Conservation (phyloP, 1,140 invertebrate species). For the Proctacanthus coquilletti region DNA sequence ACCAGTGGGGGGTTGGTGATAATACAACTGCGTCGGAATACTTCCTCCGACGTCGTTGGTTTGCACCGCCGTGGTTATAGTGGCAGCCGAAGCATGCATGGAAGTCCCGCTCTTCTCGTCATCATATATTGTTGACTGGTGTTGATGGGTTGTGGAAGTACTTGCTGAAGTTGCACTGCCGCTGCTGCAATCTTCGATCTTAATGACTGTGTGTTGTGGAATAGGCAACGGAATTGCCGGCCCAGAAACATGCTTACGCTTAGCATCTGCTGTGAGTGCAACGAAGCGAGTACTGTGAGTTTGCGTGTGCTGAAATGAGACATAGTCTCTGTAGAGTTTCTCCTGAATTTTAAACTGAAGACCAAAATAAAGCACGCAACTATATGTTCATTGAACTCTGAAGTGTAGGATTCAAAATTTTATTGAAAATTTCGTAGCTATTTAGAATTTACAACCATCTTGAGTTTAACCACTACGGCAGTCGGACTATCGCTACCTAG, state of each 20-base stretch:
- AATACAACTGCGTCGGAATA: slow-evolving; percentile 35
- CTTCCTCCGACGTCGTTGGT: slow-evolving; percentile 13
- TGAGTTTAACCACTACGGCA: too few relatives aligned
- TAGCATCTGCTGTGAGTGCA: slow-evolving; percentile 37
- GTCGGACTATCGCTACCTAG: too few relatives aligned
- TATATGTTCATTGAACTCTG: too few relatives aligned
- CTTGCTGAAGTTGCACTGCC: slow-evolving; percentile 1
- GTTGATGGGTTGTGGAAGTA: neutral
- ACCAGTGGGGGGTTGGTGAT: slow-evolving; percentile 29
- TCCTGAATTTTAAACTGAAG: too few relatives aligned
- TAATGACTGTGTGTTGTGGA: slow-evolving; percentile 42
- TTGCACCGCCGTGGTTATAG: slow-evolving; percentile 6
- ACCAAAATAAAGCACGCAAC: too few relatives aligned
- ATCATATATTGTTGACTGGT: slow-evolving; percentile 2
- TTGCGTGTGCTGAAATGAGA: slow-evolving; percentile 41
- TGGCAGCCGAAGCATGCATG: slow-evolving; percentile 7
- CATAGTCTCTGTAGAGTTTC: too few relatives aligned
- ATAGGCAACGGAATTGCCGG: slow-evolving; percentile 31
- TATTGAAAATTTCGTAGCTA: too few relatives aligned
- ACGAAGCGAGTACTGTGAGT: slow-evolving; percentile 41
- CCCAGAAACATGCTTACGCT: slow-evolving; percentile 15
- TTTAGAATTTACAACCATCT: too few relatives aligned
- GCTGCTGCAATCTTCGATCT: slow-evolving; percentile 36
- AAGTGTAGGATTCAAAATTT: too few relatives aligned
- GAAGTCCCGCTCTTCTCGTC: slow-evolving; percentile 12